A percentile compares a stretch with the other conserved stretches of the same genome.
Conservation (phyloP, 2,113 vertebrate genomes). For the Procavia capensis region DNA sequence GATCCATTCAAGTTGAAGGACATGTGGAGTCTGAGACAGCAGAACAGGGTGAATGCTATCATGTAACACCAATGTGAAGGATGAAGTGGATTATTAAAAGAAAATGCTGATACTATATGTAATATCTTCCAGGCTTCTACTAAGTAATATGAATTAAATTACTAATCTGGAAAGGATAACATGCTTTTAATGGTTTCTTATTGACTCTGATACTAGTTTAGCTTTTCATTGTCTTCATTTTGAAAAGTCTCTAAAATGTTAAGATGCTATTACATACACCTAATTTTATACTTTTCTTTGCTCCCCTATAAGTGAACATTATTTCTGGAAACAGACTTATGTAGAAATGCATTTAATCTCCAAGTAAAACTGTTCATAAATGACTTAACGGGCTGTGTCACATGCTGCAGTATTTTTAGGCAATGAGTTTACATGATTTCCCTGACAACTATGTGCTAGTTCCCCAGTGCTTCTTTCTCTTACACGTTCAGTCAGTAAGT, state of each 20-base stretch:
- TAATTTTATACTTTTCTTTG: neutral
- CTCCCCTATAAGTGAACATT: neutral
- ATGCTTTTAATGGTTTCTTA: neutral
- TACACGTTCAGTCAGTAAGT: neutral
- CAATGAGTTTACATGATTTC: neutral
- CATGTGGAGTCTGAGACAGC: neutral
- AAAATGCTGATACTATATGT: neutral
- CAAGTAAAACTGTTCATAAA: neutral
- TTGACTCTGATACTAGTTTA: neutral
- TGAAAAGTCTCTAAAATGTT: neutral
- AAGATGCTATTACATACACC: neutral
- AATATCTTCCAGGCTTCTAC: neutral
- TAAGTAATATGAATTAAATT: constrained; percentile 22
- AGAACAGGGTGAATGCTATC: neutral
- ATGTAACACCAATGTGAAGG: neutral
- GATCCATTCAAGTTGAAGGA: constrained; percentile 45
- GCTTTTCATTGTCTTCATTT: constrained; percentile 12
- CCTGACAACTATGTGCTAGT: neutral
- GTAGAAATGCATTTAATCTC: neutral
- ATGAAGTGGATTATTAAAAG: neutral
- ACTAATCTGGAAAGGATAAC: neutral
- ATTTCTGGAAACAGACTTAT: neutral
- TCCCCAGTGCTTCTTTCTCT: neutral
- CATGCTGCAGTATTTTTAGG: neutral
- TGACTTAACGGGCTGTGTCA: neutral